phyloP scores from a whole-genome alignment of 2,113 vertebrate genomes.

The Myotis davidii region DNA sequence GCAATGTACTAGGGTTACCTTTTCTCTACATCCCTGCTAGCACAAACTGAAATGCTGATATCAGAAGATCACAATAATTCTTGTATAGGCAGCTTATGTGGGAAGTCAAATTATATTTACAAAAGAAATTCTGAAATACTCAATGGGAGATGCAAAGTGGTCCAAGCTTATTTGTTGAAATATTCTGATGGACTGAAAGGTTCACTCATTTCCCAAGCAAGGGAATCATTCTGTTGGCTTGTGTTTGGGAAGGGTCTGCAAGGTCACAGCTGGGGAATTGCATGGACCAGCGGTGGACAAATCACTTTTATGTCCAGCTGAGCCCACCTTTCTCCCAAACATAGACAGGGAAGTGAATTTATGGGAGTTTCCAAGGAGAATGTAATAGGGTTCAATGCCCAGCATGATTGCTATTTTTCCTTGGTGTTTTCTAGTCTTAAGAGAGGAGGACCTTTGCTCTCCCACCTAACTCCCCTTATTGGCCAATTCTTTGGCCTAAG shows the following conservation, averaged over 20 bases:
- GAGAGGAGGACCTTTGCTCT: neutral
- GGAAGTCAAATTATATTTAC: conserved; percentile 4
- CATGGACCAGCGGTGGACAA: neutral
- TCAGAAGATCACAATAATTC: neutral
- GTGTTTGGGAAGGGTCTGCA: neutral
- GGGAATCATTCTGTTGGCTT: neutral
- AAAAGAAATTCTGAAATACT: conserved; percentile 18
- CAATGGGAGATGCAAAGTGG: neutral
- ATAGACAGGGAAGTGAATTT: neutral
- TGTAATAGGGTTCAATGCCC: neutral
- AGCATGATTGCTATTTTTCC: neutral
- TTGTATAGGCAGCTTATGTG: neutral
- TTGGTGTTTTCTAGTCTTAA: neutral
- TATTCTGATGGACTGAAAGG: neutral
- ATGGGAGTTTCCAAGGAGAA: neutral
- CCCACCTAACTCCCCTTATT: neutral
- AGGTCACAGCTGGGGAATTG: neutral
- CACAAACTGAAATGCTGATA: neutral
- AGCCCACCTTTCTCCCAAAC: neutral
- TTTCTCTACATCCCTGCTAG: neutral
- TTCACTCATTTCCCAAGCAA: conserved; percentile 28
- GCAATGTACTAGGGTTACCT: no score
- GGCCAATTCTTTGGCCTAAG: neutral
- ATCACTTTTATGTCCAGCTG: neutral
- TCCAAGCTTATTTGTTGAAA: neutral